A percentile compares a stretch with the other conserved stretches of the same genome.
Evolutionary conservation across 2,113 vertebrate genomes (phyloP).

Genomic region (Chiloscyllium plagiosum): DNA sequence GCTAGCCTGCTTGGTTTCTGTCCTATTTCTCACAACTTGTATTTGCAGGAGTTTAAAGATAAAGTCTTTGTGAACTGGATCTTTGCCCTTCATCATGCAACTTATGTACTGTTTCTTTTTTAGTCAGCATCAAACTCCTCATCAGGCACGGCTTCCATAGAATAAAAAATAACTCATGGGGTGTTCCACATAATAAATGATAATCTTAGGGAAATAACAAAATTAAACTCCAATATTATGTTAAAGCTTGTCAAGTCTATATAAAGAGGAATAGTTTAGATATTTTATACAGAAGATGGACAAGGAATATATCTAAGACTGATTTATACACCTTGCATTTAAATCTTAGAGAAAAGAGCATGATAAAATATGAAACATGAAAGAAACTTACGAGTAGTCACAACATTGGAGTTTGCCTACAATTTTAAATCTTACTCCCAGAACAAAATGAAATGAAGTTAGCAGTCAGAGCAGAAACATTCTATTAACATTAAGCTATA

Average conservation of each 20-base stretch:
- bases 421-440: background rate
- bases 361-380: background rate
- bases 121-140: background rate
- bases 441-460: background rate
- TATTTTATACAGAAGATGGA: background rate
- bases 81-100: background rate
- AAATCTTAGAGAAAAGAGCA: background rate
- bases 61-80: background rate
- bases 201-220: background rate
- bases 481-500: background rate
- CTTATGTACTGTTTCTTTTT: background rate
- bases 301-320: background rate
- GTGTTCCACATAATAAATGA: background rate
- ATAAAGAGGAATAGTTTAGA: background rate
- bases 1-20: background rate
- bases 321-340: background rate
- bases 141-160: background rate
- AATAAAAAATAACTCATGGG: background rate
- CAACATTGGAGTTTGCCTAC: background rate
- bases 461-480: background rate
- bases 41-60: background rate
- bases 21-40: background rate
- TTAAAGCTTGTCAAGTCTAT: background rate
- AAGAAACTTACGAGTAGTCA: background rate
- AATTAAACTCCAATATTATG: background rate